Percentiles rank a stretch among this genome's conserved stretches.
These are phyloP conservation scores for Struthio camelus DNA, from an alignment of 2,113 vertebrate genomes.

Conservation along the genomic window DNA sequence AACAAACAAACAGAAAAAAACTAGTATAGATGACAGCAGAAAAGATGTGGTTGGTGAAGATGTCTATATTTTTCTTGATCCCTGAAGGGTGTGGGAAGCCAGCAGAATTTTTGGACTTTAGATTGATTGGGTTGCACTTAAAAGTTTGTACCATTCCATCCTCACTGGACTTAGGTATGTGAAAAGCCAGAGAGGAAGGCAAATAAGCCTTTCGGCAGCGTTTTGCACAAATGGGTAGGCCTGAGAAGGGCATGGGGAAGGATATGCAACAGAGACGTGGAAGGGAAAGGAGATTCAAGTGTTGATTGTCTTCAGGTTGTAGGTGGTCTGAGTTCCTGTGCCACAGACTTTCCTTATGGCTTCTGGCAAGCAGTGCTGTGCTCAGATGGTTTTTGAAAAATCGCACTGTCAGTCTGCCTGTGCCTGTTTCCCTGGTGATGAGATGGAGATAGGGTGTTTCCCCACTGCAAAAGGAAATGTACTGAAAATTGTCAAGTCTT, in stretches of 20 bases:
- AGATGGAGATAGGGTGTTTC: background rate
- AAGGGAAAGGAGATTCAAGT: background rate
- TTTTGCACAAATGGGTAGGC: no score
- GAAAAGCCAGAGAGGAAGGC: no score
- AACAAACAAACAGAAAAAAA: background rate
- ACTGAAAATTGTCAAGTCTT: background rate
- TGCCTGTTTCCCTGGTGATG: background rate
- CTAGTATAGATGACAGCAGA: background rate
- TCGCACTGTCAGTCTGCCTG: background rate
- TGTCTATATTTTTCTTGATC: fast-evolving
- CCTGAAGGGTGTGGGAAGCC: background rate
- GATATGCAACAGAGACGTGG: fast-evolving
- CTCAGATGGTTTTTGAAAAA: background rate
- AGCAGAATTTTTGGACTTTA: background rate
- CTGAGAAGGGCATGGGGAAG: background rate
- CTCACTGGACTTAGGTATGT: fast-evolving
- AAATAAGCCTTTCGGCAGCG: background rate
- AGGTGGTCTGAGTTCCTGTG: background rate
- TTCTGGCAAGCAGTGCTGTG: background rate
- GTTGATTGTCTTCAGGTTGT: background rate
- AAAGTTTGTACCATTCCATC: background rate
- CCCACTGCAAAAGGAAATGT: background rate
- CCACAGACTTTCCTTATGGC: background rate
- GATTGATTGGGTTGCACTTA: background rate
- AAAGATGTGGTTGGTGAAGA: background rate